A percentile compares a stretch with the other conserved stretches of the same genome.
Evolutionary conservation across 2,888 invertebrate genomes (phyloP).

Genomic region (Macropis europaea): DNA sequence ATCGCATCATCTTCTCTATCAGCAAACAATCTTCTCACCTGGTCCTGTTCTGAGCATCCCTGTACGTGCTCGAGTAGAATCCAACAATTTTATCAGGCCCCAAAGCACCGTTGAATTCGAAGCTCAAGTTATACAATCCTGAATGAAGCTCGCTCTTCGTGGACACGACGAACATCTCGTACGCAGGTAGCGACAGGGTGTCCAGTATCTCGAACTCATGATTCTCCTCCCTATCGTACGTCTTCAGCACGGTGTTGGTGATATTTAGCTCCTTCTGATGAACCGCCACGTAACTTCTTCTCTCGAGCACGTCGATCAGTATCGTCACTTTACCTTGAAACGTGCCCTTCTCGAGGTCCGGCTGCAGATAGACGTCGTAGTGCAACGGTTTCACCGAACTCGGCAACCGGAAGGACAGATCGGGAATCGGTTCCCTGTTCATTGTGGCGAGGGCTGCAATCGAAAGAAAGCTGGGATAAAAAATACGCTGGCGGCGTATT

Average conservation of each 20-base stretch:
- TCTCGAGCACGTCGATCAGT: slow-evolving; percentile 79
- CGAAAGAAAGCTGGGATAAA: background rate
- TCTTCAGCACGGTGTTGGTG: slow-evolving; percentile 78
- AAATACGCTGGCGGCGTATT: background rate
- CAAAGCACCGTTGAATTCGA: slow-evolving; percentile 82
- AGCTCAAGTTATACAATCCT: slow-evolving; percentile 78
- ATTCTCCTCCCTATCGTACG: slow-evolving; percentile 62
- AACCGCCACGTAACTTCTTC: slow-evolving; percentile 80
- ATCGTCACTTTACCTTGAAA: slow-evolving; percentile 83
- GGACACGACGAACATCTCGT: slow-evolving; percentile 71
- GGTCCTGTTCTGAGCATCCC: slow-evolving; percentile 70
- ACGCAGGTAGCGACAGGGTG: slow-evolving; percentile 60
- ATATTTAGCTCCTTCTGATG: slow-evolving; percentile 81
- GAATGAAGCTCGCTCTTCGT: slow-evolving; percentile 64
- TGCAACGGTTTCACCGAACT: slow-evolving; percentile 82
- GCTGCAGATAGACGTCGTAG: slow-evolving; percentile 85
- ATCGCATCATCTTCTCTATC: too few relatives aligned
- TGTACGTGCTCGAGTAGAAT: slow-evolving; percentile 83
- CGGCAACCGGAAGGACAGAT: slow-evolving; percentile 82
- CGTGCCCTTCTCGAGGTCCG: slow-evolving; percentile 83
- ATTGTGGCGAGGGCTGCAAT: slow-evolving; percentile 48
- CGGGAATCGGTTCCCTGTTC: slow-evolving; percentile 69
- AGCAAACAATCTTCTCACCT: too few relatives aligned
- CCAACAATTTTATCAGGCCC: slow-evolving; percentile 82
- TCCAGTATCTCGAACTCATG: slow-evolving; percentile 64